Base-by-base conservation (phyloP, 2,797 vertebrate genomes). In the Strix occidentalis region DNA sequence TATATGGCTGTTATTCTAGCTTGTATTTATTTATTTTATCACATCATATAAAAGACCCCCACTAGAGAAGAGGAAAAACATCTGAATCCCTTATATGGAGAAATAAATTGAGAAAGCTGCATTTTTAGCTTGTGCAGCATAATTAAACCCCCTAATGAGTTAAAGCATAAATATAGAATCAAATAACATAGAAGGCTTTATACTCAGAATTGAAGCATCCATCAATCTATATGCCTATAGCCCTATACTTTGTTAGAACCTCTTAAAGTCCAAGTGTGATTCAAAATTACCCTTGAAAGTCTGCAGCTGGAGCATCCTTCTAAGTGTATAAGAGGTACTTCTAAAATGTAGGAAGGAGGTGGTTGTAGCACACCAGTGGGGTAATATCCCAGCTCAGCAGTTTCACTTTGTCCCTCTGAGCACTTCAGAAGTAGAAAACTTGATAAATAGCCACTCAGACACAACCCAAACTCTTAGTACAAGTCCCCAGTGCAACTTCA, bases 101-200 rank as follows among this genome's bases (percentile, higher is more conserved):
- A 81, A 92, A 33, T 64, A 91, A 71, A 35, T 50, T 20, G 17
- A 76, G n/a, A 82, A 54, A 88, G 19, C 35, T 64, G 37, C 11
- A 58, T 39, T 89, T 87, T 74, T 69, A 88, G 29, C 51, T 78
- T 80, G 23, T 80, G 51, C 56, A 82, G 69, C 56, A 37, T 72
- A 94, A 95, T 83, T 94, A 94, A 89, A 89, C 37, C 9, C 25
- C 37, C 33, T 68, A 64, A 70, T 53, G 43, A 90, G 71, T 94
- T 83, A 92, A 95, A 96, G 76, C 16, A 17, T 54, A 77, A 72
- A 35, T 72, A 63, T 1, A 72, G 43, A 92, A 63, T 56, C 70
- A 82, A 43, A 50, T 81, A 58, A 65, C 28, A 26, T 4, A 35
- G 46, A 79, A n/a, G 39, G 68, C 21, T 56, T 90, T 29, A 71